Base-by-base conservation (phyloP, 2,797 vertebrate genomes). In the Peromyscus eremicus region DNA sequence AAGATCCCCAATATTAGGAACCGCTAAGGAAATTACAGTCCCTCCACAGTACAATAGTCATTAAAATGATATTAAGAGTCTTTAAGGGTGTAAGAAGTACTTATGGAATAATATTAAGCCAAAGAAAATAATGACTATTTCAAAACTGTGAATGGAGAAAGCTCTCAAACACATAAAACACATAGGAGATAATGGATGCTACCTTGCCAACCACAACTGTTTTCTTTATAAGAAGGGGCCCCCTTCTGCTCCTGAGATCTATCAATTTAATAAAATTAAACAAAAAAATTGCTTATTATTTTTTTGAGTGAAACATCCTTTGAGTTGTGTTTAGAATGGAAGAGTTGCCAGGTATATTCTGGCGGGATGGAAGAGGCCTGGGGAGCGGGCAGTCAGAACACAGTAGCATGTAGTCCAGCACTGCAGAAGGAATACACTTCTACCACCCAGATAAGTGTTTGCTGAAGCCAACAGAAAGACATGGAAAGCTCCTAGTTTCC, bases 261-360 rank as follows among this genome's bases (percentile, higher is more conserved):
- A 37, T 82, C 43, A 86, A 21, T 60, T 62, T 91, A 94, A 85
- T 88, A 5, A 73, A 96, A 87, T 84, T 37, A 80, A 97, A 89
- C 34, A 0, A 75, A 93, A 87, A 46, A 55, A 88, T 64, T 57
- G 8, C 37, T 66, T 71, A 66, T 62, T 70, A 76, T 80, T 85
- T 79, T 92, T 96, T 87, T 84, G 40, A 83, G 55, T 62, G 73
- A 94, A 88, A 66, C 62, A 52, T 34, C 66, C 37, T 91, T 62
- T 86, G 34, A 86, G n/a, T 93, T 25, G 71, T 40, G 66, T 70
- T 97, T 77, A 84, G 73, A 83, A 81, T 29, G 73, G 49, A 86
- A 91, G 75, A 57, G 29, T 55, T 89, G 16, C 82, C 34, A 71
- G 57, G 95, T n/a, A 9, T 46, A 6, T 82, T 93, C 46, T 83